A percentile compares a stretch with the other conserved stretches of the same genome.
Evolutionary conservation across 1,140 invertebrate genomes (phyloP).

Genomic region (Drosophila rhopaloa): DNA sequence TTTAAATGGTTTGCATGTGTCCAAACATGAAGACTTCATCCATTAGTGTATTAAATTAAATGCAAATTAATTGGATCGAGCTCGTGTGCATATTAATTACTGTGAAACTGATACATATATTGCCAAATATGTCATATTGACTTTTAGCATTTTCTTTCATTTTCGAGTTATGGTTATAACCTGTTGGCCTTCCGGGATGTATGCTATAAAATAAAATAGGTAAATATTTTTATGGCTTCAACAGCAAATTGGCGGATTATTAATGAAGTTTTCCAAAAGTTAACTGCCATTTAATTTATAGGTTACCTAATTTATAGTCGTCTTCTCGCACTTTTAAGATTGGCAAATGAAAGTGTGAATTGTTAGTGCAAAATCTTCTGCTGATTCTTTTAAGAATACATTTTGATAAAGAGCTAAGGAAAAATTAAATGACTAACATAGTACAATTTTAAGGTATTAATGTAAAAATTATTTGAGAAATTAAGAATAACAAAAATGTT

Average conservation of each 20-base stretch:
- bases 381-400: no score
- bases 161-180: slow-evolving; percentile 4
- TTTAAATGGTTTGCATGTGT: slow-evolving; percentile 25
- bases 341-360: neutral
- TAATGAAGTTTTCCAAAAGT: slow-evolving; percentile 23
- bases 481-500: no score
- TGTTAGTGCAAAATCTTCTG: no score
- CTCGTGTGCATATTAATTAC: slow-evolving; percentile 38
- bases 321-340: neutral
- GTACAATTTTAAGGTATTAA: no score
- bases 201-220: slow-evolving; percentile 12
- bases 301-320: slow-evolving; percentile 1
- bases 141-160: slow-evolving; percentile 32
- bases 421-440: no score
- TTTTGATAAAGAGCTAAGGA: no score
- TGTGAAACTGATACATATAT: slow-evolving; percentile 40
- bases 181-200: slow-evolving; percentile 48
- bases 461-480: no score
- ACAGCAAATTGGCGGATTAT: slow-evolving; percentile 25
- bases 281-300: slow-evolving; percentile 22
- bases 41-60: slow-evolving; percentile 33
- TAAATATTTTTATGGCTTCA: slow-evolving; percentile 23
- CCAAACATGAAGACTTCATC: slow-evolving; percentile 23
- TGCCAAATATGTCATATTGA: slow-evolving; percentile 39
- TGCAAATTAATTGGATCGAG: slow-evolving; percentile 42